phyloP scores from a whole-genome alignment of 2,888 invertebrate species.

The Pollenia griseotomentosa region DNA sequence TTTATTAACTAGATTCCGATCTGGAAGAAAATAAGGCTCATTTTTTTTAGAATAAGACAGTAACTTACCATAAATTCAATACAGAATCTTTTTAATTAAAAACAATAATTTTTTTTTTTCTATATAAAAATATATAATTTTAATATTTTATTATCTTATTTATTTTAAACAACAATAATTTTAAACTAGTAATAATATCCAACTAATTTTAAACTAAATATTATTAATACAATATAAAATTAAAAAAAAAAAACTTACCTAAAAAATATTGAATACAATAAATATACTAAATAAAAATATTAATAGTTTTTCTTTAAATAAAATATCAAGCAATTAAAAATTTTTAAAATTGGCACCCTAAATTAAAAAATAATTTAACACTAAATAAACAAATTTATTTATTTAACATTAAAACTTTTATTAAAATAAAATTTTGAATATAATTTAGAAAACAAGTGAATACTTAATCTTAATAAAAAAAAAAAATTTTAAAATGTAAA shows the following conservation, averaged over 20 bases:
- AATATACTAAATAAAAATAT: constrained; percentile 31
- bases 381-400: constrained; percentile 21
- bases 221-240: constrained; percentile 22
- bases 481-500: too few species aligned
- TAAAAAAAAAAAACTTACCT: constrained; percentile 11
- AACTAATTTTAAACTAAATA: neutral
- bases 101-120: constrained; percentile 25
- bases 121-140: constrained; percentile 41
- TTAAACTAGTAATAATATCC: neutral
- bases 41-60: too few species aligned
- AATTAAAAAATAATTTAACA: constrained; percentile 47
- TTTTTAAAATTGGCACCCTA: constrained; percentile 55
- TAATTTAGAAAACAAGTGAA: too few species aligned
- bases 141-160: constrained; percentile 2
- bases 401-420: neutral
- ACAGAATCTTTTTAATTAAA: constrained; percentile 23
- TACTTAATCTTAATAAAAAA: too few species aligned
- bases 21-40: too few species aligned
- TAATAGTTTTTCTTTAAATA: neutral
- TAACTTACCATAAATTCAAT: constrained; percentile 16
- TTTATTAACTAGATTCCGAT: too few species aligned
- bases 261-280: constrained; percentile 27
- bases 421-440: too few species aligned
- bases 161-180: constrained; percentile 17
- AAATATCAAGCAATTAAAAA: neutral